Conservation (phyloP, 2,113 vertebrate genomes). For the Camelus dromedarius region DNA sequence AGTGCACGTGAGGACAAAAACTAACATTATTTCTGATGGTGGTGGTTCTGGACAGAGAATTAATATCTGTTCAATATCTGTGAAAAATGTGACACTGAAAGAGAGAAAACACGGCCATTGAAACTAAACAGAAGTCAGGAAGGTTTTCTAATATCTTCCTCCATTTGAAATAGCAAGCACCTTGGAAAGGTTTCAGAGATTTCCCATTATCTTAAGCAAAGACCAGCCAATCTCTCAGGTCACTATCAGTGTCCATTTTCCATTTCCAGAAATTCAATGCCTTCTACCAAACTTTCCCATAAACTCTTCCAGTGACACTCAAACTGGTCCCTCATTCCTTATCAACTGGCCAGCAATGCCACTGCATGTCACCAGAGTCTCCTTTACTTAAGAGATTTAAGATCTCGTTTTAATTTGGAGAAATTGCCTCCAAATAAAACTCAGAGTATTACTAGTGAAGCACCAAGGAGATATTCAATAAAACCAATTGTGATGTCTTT, state of each 20-base stretch:
- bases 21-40: background rate
- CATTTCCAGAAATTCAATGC: constrained; percentile 1
- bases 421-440: constrained; percentile 30
- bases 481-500: constrained; percentile 17
- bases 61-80: background rate
- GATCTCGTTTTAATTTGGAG: constrained; percentile 41
- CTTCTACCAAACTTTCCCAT: background rate
- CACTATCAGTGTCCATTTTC: background rate
- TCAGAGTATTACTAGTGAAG: background rate
- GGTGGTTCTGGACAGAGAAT: constrained; percentile 1
- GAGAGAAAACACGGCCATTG: background rate
- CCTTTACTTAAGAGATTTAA: background rate
- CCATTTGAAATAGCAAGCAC: background rate
- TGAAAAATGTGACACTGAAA: background rate
- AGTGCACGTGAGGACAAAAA: background rate
- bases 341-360: background rate
- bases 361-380: background rate
- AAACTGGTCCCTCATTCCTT: background rate
- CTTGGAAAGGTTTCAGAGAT: constrained; percentile 18
- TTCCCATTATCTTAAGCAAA: background rate
- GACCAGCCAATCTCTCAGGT: background rate
- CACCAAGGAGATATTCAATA: background rate
- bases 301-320: background rate
- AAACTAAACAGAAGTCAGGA: background rate
- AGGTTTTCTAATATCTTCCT: background rate